Conservation (phyloP, 2,888 invertebrate species). For the Chirona hameri region DNA sequence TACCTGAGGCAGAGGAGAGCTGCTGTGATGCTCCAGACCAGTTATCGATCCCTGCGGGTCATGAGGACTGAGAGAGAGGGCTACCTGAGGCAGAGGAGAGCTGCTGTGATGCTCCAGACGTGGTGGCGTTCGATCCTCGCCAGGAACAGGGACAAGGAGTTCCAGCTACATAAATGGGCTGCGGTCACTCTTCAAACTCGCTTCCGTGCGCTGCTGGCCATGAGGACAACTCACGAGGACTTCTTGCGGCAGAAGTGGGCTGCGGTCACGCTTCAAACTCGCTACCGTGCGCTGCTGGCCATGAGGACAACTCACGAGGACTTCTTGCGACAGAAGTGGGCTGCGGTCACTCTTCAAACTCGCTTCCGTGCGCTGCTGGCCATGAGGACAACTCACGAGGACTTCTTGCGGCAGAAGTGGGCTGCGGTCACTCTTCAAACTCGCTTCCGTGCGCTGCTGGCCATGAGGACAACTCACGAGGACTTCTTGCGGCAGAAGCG, state of each 20-base stretch:
- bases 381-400: not conserved
- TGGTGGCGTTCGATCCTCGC: slow-evolving; percentile 35
- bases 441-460: not conserved
- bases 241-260: not conserved
- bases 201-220: not conserved
- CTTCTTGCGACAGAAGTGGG: not conserved
- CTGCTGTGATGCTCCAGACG: no score
- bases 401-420: not conserved
- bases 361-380: not conserved
- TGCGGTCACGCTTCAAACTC: not conserved
- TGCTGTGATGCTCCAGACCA: no score
- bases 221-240: not conserved
- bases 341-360: not conserved
- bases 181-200: not conserved
- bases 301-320: not conserved
- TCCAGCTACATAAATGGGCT: slow-evolving; percentile 32
- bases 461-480: slow-evolving; percentile 35
- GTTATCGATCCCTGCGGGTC: no score
- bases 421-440: not conserved
- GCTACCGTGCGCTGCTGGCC: not conserved
- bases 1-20: no score
- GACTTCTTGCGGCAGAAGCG: slow-evolving; percentile 33
- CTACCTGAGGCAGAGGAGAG: no score
- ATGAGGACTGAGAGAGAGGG: no score
- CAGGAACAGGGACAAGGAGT: slow-evolving; percentile 40